Conservation (phyloP, 2,797 vertebrate species). For the Petrocephalus sullivani region DNA sequence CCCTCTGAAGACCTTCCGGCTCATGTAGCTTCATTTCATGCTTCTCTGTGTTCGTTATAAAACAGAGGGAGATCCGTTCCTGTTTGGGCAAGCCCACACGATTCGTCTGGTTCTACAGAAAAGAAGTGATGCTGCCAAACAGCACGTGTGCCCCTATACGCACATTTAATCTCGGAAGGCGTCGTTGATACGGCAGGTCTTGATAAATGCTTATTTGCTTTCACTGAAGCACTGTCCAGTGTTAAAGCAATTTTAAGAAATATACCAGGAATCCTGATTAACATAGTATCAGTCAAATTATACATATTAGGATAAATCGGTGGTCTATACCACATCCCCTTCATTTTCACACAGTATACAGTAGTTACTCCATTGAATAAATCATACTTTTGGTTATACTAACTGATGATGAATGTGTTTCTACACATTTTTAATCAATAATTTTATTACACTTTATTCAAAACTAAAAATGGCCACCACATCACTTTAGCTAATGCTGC, state of each 20-base stretch:
- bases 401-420: background rate
- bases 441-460: background rate
- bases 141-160: background rate
- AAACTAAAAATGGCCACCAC: background rate
- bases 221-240: background rate
- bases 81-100: background rate
- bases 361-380: background rate
- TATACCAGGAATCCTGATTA: background rate
- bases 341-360: background rate
- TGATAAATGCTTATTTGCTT: background rate
- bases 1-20: background rate
- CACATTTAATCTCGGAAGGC: background rate
- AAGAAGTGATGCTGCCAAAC: background rate
- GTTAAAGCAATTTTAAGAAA: background rate
- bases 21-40: background rate
- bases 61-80: constrained; percentile 5
- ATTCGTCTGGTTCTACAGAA: background rate
- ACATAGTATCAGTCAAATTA: background rate
- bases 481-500: background rate
- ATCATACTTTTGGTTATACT: background rate
- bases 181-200: background rate
- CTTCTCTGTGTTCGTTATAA: background rate
- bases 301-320: background rate
- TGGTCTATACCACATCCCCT: background rate
- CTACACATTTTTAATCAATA: background rate